Evolutionary conservation across 2,797 vertebrate species (phyloP), one percentile per base, ranked within the genome.

Genomic region (Pampus argenteus): DNA sequence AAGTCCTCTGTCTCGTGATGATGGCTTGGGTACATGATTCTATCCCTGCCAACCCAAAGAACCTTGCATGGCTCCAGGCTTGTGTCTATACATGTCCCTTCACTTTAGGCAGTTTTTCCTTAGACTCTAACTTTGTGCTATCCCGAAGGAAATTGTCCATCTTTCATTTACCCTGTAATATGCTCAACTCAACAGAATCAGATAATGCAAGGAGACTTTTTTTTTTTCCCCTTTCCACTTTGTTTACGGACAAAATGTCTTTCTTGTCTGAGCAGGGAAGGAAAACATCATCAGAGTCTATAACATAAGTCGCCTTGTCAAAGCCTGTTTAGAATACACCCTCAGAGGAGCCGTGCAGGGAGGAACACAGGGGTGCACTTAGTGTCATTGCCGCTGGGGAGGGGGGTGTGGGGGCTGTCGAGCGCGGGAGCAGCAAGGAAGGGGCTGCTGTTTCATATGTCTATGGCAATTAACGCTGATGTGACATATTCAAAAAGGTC

Each of bases 401-500:
- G 66, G 76, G 79, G 74, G 89, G 84, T 78, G 76, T 63, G 76
- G 79, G 74, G 74, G 77, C 73, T 89, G 85, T 81, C 38, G 63
- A 47, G 73, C 54, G 25, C 58, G 38, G 45, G 79, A 86, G 81
- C 68, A 52, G 72, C 51, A 25, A 77, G 77, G 74, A 78, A 86
- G 89, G 76, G 74, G 86, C 74, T 76, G 82, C 70, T 67, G 85
- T 86, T 92, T 90, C 88, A 89, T 88, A 87, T 34, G 87, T 93
- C 92, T 88, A 69, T 55, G 86, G 88, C 92, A 94, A 94, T 94
- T 94, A 93, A 86, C 77, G 77, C 83, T 88, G 88, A 93, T 87
- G 84, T 91, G 93, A 93, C 92, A 86, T 77, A 76, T 91, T 89
- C 68, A 89, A 89, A 89, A 85, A 79, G 79, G 86, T 88, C 88